These are phyloP conservation scores for Bombycilla garrulus DNA, from an alignment of 2,113 vertebrate species.

Conservation along the genomic window DNA sequence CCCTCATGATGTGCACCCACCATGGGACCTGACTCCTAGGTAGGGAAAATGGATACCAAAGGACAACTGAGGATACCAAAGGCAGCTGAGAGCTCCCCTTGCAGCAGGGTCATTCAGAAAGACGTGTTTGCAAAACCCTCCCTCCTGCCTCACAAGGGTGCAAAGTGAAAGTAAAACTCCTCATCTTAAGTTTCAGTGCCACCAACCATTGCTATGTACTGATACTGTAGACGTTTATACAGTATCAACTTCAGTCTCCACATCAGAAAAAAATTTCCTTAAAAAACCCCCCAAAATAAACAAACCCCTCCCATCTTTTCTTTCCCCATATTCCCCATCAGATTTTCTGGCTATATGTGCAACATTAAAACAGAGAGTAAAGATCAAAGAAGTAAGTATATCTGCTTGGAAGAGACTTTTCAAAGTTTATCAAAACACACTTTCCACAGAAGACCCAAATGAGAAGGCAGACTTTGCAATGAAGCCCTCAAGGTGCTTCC, in stretches of 20 bases:
- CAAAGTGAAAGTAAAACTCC: slow-evolving; percentile 18
- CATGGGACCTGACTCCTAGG: fast-evolving
- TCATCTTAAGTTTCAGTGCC: not conserved
- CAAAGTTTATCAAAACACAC: not conserved
- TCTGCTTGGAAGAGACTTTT: not conserved
- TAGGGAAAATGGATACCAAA: fast-evolving
- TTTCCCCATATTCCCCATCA: not conserved
- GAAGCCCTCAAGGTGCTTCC: not conserved
- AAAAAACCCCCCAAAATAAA: fast-evolving
- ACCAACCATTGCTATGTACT: not conserved
- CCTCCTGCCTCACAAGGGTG: not conserved
- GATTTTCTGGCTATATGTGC: not conserved
- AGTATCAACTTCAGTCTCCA: not conserved
- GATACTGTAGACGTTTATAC: fast-evolving
- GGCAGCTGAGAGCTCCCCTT: not conserved
- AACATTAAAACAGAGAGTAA: not conserved
- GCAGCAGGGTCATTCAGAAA: not conserved
- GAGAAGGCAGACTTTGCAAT: not conserved
- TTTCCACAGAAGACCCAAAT: not conserved
- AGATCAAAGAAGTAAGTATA: not conserved
- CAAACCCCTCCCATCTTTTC: not conserved
- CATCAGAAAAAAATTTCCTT: not conserved
- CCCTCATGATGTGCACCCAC: not conserved
- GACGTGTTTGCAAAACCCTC: not conserved
- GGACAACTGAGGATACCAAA: too few relatives aligned